Evolutionary conservation across 2,113 vertebrate genomes (phyloP), one percentile per base, ranked within the genome.

Genomic region (Todiramphus saurophagus): DNA sequence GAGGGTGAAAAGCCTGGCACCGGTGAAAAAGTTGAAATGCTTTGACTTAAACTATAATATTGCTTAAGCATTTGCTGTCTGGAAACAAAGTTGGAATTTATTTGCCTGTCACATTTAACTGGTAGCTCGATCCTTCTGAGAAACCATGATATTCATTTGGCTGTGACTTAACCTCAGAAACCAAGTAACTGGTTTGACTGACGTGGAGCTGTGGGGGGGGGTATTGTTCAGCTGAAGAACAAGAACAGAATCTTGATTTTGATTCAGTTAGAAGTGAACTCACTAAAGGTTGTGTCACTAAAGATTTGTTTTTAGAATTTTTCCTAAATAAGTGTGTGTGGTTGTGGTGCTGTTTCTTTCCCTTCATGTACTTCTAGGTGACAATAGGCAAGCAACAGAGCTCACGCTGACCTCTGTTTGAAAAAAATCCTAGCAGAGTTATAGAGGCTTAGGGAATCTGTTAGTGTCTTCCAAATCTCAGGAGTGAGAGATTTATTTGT

Each of bases 261-360:
- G 37, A 35, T 78, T 87, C 19, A 21, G 8, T 50, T 67, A 16
- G 56, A 72, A 67, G 17, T 60, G n/a, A 72, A 10, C 35, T 91
- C 5, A 0, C 20, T 63, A 10, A 12, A 78, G 31, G 16, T 6
- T 56, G 18, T 16, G 35, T 64, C 1, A 0, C 37, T 80, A 41
- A 77, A 87, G 25, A 23, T 64, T 24, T 85, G 5, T 2, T 55
- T 82, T 83, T 78, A 85, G 44, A 77, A 85, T 62, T 20, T 53
- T n/a, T 44, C 13, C 2, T 55, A 56, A 2, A 0, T 50, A 43
- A 46, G 7, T 3, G 1, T 78, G 1, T 68, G 16, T 72, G 16
- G 2, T 28, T 78, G 33, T 82, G 21, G 6, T 73, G 14, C 17
- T 30, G 2, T 60, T 94, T 77, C 12, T 8, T 58, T 83, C 10